Evolutionary conservation across 2,888 invertebrate species (phyloP), one percentile per base, ranked within the genome.

Genomic region (Pristionchus japonicus): DNA sequence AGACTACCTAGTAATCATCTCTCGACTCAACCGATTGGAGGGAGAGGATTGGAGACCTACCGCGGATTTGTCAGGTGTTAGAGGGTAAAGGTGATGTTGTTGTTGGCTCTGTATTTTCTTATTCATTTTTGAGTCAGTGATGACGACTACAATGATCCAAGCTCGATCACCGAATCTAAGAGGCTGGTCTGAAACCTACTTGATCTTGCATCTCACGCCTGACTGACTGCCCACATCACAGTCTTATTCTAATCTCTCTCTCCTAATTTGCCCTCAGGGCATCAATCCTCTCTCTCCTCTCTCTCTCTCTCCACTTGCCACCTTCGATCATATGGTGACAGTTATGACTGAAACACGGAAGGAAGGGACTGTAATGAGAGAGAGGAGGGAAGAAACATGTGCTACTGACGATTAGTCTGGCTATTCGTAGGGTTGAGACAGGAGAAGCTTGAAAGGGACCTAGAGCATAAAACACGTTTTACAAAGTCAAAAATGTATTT

Each of bases 241-340:
- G 15, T 74, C 40, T 74, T 40, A 64, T 7, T 27, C 37, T 40
- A 34, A 67, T 67, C 61, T 61, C 61, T 70, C 40, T 74, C n/a
- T n/a, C 43, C 47, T 43, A 77, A 77, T 47, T 77, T 34, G 1
- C 43, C 27, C 43, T 23, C 1, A n/a, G 43, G 70, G 27, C 77
- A 77, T 77, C 11, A 77, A 77, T 77, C 17, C 43, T 43, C 47
- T 77, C 57, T 57, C n/a, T n/a, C n/a, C n/a, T n/a, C n/a, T n/a
- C n/a, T n/a, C n/a, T n/a, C n/a, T n/a, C n/a, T 43, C 43, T 77
- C 20, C n/a, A 77, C 27, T 77, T 47, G n/a, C 27, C 27, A n/a
- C 43, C 40, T 77, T 37, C 70, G 77, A 27, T 77, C 77, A 47
- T 77, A 43, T 77, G 77, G 77, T 43, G 77, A 20, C 77, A 77